These are phyloP conservation scores for Meandrusa payeni DNA, from an alignment of 2,888 invertebrate genomes.

Conservation along the genomic window DNA sequence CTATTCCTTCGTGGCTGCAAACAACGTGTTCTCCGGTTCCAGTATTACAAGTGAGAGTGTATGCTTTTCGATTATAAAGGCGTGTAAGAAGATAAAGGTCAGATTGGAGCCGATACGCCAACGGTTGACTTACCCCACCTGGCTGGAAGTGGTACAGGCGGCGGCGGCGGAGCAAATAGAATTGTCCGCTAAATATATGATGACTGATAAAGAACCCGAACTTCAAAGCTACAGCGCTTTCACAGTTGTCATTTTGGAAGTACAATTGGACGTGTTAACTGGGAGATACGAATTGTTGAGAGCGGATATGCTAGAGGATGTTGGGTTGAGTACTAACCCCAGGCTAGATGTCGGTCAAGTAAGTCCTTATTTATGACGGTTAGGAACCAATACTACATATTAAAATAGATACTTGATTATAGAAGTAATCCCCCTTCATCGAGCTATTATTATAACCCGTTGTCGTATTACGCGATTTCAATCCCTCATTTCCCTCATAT, in stretches of 20 bases:
- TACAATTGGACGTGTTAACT: conserved; percentile 85
- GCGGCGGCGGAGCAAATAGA: conserved; percentile 79
- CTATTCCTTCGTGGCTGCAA: conserved; percentile 81
- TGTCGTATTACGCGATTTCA: no score
- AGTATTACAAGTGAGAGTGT: conserved; percentile 84
- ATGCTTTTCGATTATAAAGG: conserved; percentile 77
- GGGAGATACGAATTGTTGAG: conserved; percentile 82
- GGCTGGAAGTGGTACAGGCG: conserved; percentile 79
- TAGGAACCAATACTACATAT: no score
- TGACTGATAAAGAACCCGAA: conserved; percentile 70
- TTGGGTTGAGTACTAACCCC: conserved; percentile 84
- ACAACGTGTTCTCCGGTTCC: conserved; percentile 83
- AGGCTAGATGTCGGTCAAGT: conserved; percentile 85
- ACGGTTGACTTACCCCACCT: conserved; percentile 69
- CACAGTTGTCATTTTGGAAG: conserved; percentile 82
- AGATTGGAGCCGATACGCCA: conserved; percentile 80
- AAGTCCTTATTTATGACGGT: no score
- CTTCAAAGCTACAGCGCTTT: conserved; percentile 79
- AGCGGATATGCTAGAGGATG: conserved; percentile 85
- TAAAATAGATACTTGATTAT: no score
- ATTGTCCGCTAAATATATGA: conserved; percentile 82
- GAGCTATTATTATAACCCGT: no score
- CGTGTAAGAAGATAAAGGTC: conserved; percentile 79
- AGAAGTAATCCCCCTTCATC: no score
- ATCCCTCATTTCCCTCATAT: no score